These are phyloP conservation scores for Drosophila kikkawai DNA, from an alignment of 1,140 invertebrate species.

Conservation along the genomic window DNA sequence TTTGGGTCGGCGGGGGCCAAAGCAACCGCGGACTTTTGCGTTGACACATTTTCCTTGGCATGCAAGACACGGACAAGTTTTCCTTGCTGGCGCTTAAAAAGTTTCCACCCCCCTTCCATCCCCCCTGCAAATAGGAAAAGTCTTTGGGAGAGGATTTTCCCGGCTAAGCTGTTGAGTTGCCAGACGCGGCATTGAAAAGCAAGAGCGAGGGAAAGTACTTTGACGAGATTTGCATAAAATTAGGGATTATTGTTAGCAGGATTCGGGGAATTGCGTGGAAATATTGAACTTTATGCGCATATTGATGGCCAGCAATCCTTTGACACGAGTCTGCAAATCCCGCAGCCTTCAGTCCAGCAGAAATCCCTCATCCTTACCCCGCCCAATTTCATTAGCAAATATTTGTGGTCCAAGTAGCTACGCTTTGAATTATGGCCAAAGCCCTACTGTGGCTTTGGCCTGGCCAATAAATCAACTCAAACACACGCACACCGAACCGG, in stretches of 20 bases:
- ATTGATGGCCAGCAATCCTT: slow-evolving; percentile 63
- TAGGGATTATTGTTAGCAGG: slow-evolving; percentile 78
- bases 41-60: slow-evolving; percentile 76
- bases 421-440: slow-evolving; percentile 67
- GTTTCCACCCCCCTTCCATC: slow-evolving; percentile 34
- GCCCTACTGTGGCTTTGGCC: slow-evolving; percentile 23
- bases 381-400: slow-evolving; percentile 74
- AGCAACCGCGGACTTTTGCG: slow-evolving; percentile 34
- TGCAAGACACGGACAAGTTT: slow-evolving; percentile 81
- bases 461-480: slow-evolving; percentile 70
- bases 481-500: slow-evolving; percentile 16
- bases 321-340: slow-evolving; percentile 32
- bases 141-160: slow-evolving; percentile 62
- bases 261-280: slow-evolving; percentile 72
- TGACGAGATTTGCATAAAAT: slow-evolving; percentile 80
- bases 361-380: slow-evolving; percentile 3
- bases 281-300: slow-evolving; percentile 82
- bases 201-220: slow-evolving; percentile 45
- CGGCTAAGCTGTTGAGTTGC: slow-evolving; percentile 58
- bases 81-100: slow-evolving; percentile 76
- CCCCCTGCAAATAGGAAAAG: slow-evolving; percentile 22
- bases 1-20: slow-evolving; percentile 8
- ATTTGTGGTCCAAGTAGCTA: slow-evolving; percentile 61
- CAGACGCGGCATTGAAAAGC: slow-evolving; percentile 18
- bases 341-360: not conserved